Conservation (phyloP, 2,113 vertebrate genomes). For the Rhombomys opimus region DNA sequence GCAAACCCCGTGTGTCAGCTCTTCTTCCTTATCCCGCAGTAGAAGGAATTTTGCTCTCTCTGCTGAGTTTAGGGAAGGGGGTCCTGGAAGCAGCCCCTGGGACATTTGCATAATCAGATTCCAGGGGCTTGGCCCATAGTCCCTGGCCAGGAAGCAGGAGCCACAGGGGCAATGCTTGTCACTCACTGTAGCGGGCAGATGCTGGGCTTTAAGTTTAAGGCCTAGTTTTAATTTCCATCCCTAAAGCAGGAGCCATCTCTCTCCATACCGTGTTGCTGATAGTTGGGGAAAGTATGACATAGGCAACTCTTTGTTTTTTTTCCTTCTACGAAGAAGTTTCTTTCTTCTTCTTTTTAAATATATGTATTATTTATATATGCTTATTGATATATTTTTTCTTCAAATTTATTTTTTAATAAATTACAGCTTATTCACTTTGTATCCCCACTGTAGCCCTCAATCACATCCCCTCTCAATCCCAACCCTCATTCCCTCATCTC, state of each 20-base stretch:
- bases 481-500: no score
- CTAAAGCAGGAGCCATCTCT: neutral
- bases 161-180: neutral
- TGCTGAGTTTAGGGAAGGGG: neutral
- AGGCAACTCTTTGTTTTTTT: neutral
- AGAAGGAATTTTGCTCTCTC: neutral
- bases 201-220: neutral
- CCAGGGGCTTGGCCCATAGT: neutral
- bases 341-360: no score
- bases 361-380: no score
- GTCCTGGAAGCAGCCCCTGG: no score
- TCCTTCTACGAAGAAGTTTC: neutral
- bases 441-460: no score
- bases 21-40: neutral
- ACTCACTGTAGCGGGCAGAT: neutral
- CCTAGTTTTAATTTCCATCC: neutral
- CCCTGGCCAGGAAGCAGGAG: neutral
- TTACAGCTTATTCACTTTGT: no score
- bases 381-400: no score
- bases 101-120: neutral
- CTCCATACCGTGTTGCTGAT: neutral
- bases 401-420: no score
- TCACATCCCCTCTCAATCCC: no score
- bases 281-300: neutral
- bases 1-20: neutral